A percentile compares a stretch with the other conserved stretches of the same genome.
Conservation (phyloP, 2,113 vertebrate genomes). For the Capra hircus region DNA sequence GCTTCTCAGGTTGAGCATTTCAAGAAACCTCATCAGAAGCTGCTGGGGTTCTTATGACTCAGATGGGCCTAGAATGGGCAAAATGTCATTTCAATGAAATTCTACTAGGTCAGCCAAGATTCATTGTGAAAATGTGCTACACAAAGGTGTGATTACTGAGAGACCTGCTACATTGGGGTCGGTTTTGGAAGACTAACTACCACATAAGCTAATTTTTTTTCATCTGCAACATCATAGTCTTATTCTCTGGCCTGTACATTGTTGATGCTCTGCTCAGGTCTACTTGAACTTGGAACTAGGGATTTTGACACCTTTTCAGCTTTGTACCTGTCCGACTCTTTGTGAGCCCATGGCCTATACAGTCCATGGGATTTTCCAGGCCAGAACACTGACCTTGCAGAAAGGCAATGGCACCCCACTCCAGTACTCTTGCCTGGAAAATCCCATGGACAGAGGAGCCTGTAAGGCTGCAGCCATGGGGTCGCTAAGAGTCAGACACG, state of each 20-base stretch:
- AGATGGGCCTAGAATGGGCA: background rate
- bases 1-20: background rate
- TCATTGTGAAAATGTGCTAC: background rate
- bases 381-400: background rate
- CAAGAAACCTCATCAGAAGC: background rate
- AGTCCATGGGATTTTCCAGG: background rate
- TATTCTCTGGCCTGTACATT: background rate
- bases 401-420: too few relatives aligned
- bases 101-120: background rate
- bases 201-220: background rate
- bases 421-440: too few relatives aligned
- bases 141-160: background rate
- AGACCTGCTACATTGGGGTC: too few relatives aligned
- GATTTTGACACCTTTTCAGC: background rate
- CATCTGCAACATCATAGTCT: background rate
- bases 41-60: background rate
- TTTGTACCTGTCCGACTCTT: background rate
- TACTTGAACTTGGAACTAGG: background rate
- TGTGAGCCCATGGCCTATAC: background rate
- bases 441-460: too few relatives aligned
- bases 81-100: background rate
- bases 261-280: background rate
- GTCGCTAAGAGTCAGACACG: too few relatives aligned
- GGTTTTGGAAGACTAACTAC: background rate
- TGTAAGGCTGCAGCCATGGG: too few relatives aligned